Percentiles rank a stretch among this genome's conserved stretches.
Evolutionary conservation across 2,797 vertebrate genomes (phyloP).

Genomic region (Spondyliosoma cantharus): DNA sequence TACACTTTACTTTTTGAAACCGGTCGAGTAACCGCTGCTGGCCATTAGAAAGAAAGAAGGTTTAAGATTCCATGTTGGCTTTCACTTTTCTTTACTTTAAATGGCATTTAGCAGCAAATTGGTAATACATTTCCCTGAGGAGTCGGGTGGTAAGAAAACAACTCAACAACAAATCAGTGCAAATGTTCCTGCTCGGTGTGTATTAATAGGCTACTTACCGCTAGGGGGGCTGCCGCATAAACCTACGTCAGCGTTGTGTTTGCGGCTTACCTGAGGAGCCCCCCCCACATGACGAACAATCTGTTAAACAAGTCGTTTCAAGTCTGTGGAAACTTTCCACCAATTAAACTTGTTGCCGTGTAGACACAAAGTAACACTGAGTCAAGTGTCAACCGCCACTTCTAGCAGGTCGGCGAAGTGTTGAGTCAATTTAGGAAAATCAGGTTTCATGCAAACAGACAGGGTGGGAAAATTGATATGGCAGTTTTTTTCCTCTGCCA

Average conservation of each 20-base stretch:
- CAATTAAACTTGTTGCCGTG: neutral
- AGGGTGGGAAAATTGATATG: neutral
- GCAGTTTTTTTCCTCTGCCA: neutral
- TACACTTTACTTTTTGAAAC: no score
- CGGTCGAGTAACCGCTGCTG: no score
- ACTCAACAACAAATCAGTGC: slow-evolving; percentile 4
- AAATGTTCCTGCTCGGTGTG: neutral
- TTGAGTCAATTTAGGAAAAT: neutral
- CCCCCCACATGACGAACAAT: neutral
- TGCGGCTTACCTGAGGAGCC: no score
- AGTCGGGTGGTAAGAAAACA: neutral
- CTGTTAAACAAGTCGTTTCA: neutral
- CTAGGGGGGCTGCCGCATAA: neutral
- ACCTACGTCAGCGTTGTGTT: neutral
- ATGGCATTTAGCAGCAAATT: neutral
- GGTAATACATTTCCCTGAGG: neutral
- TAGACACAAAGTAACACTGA: neutral
- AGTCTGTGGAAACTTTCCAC: neutral
- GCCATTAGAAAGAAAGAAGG: no score
- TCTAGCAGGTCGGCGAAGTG: neutral
- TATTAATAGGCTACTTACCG: neutral
- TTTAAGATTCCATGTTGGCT: no score
- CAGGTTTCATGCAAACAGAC: neutral
- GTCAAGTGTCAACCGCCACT: neutral
- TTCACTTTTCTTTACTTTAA: no score